Conservation (phyloP, 1,140 invertebrate species). For the Lamellibrachia luymesi region DNA sequence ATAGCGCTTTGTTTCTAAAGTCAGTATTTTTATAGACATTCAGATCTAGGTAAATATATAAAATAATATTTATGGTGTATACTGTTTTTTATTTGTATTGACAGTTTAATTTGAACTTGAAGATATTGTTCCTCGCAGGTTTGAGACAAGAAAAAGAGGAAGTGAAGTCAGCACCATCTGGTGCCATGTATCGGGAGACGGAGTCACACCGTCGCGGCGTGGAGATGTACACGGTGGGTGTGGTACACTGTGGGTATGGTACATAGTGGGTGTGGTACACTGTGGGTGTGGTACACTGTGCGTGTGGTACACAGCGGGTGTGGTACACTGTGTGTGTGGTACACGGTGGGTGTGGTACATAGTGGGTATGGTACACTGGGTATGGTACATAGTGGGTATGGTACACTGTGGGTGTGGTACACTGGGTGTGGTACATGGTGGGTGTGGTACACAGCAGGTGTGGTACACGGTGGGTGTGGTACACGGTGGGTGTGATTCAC, state of each 20-base stretch:
- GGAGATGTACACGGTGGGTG: background rate
- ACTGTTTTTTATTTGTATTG: background rate
- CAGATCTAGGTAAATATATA: background rate
- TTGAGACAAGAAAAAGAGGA: background rate
- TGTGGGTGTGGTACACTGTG: too few species aligned
- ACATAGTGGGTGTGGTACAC: too few species aligned
- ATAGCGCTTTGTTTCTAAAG: too few species aligned
- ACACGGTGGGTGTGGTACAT: too few species aligned
- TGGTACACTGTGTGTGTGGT: too few species aligned
- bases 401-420: background rate
- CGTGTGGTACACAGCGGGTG: too few species aligned
- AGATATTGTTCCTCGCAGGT: background rate
- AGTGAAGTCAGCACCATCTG: background rate
- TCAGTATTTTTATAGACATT: background rate
- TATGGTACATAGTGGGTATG: background rate
- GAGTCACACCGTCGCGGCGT: background rate
- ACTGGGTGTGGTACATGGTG: too few species aligned
- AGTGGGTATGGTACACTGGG: background rate
- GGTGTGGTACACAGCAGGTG: too few species aligned
- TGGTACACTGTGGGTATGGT: background rate
- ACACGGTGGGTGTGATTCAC: background rate
- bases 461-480: background rate
- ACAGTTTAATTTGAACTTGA: background rate
- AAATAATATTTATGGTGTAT: background rate
- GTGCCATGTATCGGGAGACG: background rate